Conservation (phyloP, 2,113 vertebrate genomes). For the Daboia siamensis region DNA sequence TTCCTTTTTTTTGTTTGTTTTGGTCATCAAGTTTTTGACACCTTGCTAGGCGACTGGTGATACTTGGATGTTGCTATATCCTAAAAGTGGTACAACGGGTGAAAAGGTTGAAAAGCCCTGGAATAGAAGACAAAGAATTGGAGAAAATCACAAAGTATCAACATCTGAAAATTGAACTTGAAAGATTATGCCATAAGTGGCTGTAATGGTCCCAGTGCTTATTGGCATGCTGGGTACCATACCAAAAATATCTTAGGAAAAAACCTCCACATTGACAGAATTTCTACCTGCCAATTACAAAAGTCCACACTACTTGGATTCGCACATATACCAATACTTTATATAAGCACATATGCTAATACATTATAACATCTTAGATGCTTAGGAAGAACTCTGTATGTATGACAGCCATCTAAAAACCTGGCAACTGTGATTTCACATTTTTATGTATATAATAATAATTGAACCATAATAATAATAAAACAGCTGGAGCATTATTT, state of each 20-base stretch:
- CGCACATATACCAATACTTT: background rate
- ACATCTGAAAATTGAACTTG: background rate
- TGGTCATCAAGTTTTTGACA: no score
- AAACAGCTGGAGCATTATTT: background rate
- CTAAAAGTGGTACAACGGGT: no score
- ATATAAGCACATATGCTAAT: background rate
- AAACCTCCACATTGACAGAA: background rate
- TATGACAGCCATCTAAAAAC: background rate
- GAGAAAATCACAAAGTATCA: background rate
- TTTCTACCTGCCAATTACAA: background rate
- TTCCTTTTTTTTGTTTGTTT: no score
- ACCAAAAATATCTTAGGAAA: background rate
- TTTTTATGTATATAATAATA: background rate
- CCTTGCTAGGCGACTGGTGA: no score
- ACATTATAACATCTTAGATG: background rate
- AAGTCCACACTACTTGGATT: background rate
- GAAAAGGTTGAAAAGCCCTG: no score
- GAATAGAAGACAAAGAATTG: background rate
- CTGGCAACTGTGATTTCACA: background rate
- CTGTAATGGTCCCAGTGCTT: background rate
- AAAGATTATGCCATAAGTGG: background rate
- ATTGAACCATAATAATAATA: background rate
- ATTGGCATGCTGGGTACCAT: background rate
- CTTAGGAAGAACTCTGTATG: background rate
- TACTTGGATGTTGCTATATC: no score